Conservation (phyloP, 2,113 vertebrate species). For the Elgaria multicarinata region DNA sequence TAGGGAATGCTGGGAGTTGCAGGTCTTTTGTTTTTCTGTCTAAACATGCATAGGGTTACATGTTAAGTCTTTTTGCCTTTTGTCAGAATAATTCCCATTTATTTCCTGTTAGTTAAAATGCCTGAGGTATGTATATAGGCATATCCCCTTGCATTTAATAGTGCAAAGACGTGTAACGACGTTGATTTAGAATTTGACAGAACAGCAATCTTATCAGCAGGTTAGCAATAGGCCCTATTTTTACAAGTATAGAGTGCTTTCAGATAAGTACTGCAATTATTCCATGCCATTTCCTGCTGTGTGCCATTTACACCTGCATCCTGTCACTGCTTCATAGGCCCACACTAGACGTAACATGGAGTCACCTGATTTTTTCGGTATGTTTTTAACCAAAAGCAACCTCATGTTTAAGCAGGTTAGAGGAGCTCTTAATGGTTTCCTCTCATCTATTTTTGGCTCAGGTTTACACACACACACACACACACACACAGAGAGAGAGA, state of each 20-base stretch:
- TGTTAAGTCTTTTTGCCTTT: neutral
- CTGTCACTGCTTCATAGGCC: neutral
- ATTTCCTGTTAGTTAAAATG: neutral
- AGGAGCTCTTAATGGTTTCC: neutral
- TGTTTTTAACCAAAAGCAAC: neutral
- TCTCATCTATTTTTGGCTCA: neutral
- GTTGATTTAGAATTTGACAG: neutral
- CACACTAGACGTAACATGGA: neutral
- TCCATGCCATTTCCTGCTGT: neutral
- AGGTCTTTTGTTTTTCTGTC: too few species aligned
- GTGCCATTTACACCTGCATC: neutral
- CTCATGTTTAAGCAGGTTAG: neutral
- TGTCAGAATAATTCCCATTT: neutral
- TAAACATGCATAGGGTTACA: too few species aligned
- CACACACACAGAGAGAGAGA: too few species aligned
- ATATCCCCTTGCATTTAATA: neutral
- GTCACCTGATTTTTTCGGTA: neutral
- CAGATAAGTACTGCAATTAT: neutral
- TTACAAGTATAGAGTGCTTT: conserved; percentile 3
- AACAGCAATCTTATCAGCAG: neutral
- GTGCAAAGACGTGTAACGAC: neutral
- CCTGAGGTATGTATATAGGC: neutral
- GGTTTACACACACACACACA: neutral
- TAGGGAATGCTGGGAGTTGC: too few species aligned
- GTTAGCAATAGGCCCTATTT: neutral